Evolutionary conservation across 2,888 invertebrate genomes (phyloP), one percentile per base, ranked within the genome.

Genomic region (Mechanitis messenoides): DNA sequence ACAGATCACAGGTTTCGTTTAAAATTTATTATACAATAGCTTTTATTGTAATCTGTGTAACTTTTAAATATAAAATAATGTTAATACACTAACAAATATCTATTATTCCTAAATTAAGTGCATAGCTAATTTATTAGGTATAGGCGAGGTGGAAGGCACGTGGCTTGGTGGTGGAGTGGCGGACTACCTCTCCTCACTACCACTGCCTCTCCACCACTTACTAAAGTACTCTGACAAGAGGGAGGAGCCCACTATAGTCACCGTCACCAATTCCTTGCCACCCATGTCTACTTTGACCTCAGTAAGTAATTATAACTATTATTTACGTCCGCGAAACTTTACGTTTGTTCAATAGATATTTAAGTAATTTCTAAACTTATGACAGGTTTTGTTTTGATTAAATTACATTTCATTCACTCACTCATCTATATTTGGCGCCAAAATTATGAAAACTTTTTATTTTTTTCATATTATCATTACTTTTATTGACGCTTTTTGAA

Each of bases 201-300:
- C 96, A 0, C 83, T 96, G 60, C 95, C 95, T 35, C 85, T 96
- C 58, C 96, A 96, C 78, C 96, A 96, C 79, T 94, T 96, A 71
- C 91, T 96, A 46, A 96, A 95, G 81, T 96, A 96, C 83, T 95
- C 95, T 2, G 93, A 93, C 65, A 95, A 95, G 77, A 94, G 95
- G 69, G 95, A 95, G 71, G 89, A 85, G 76, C 90, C 89, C 66
- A 72, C 92, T 72, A 79, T 92, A 72, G 83, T 92, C 73, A 70
- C 92, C 74, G 80, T 92, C 38, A 71, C 79, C 0, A 85, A 83
- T 60, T 68, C 78, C 1, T 65, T 85, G 65, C 80, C 83, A 33
- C 62, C 79, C 6, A 78, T 85, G 71, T 76, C 81, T 1, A 72
- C 75, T 20, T 71, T 85, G 35, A 71, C 79, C 45, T 68, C 81